Evolutionary conservation across 2,888 invertebrate genomes (phyloP).

Genomic region (Griposia aprilina): DNA sequence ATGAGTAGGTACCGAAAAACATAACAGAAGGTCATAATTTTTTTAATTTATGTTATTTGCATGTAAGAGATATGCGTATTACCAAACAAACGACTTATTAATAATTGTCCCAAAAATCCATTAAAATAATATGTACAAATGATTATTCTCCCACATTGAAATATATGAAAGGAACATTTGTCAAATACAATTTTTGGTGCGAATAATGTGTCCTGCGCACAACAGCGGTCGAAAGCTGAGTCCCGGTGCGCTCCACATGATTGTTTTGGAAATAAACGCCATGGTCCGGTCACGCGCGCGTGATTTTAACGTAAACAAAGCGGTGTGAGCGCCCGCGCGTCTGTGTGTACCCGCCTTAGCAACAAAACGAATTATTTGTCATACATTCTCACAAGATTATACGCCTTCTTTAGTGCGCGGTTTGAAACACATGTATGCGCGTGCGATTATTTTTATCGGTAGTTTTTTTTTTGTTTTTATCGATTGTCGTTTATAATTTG

Average conservation of each 20-base stretch:
- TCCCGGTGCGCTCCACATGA: slow-evolving; percentile 67
- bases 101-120: not conserved
- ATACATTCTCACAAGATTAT: slow-evolving; percentile 62
- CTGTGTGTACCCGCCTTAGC: slow-evolving; percentile 73
- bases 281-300: slow-evolving; percentile 85
- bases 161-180: slow-evolving; percentile 53
- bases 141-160: slow-evolving; percentile 6
- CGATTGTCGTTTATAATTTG: slow-evolving; percentile 11
- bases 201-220: slow-evolving; percentile 61
- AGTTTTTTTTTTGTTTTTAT: slow-evolving; percentile 5
- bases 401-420: slow-evolving; percentile 40
- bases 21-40: not conserved
- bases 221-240: slow-evolving; percentile 67
- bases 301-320: slow-evolving; percentile 86
- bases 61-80: not conserved
- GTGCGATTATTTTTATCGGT: slow-evolving; percentile 41
- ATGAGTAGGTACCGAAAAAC: not conserved
- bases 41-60: not conserved
- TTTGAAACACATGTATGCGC: slow-evolving; percentile 43
- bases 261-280: slow-evolving; percentile 84
- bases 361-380: slow-evolving; percentile 79
- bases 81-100: not conserved
- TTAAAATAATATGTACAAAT: not conserved
- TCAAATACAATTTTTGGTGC: slow-evolving; percentile 53
- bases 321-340: slow-evolving; percentile 60